Conservation (phyloP, 2,113 vertebrate species). For the Callionymus lyra region DNA sequence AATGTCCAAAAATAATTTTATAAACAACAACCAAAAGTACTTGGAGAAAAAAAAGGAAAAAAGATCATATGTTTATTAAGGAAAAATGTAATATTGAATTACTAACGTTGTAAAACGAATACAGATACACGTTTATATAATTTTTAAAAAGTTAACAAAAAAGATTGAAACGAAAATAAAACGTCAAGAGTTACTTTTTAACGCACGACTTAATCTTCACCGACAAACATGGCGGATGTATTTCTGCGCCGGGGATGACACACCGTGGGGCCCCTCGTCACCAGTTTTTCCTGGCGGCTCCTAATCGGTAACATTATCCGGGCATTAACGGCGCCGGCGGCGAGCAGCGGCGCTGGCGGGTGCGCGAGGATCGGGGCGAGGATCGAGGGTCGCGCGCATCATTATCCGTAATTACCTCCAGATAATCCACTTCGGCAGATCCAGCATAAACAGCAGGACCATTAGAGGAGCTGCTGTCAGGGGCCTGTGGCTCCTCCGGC, state of each 20-base stretch:
- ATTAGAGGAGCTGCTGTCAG: constrained; percentile 76
- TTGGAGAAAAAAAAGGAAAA: too few relatives aligned
- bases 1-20: too few relatives aligned
- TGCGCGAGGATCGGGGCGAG: constrained; percentile 67
- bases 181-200: too few relatives aligned
- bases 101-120: too few relatives aligned
- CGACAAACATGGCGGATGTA: constrained; percentile 3
- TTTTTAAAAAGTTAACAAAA: too few relatives aligned
- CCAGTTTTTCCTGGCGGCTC: constrained; percentile 34
- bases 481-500: constrained; percentile 69
- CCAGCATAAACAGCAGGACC: constrained; percentile 75
- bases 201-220: too few relatives aligned
- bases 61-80: too few relatives aligned
- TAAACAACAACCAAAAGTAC: too few relatives aligned
- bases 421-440: constrained; percentile 75
- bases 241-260: too few relatives aligned
- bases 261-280: constrained; percentile 41
- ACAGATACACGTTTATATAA: too few relatives aligned
- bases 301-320: constrained; percentile 65
- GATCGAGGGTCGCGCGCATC: constrained; percentile 69
- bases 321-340: constrained; percentile 51
- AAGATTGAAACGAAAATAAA: too few relatives aligned
- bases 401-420: constrained; percentile 80
- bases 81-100: too few relatives aligned
- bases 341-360: constrained; percentile 51